phyloP scores from a whole-genome alignment of 2,888 invertebrate genomes.

The Sinelater perroti region DNA sequence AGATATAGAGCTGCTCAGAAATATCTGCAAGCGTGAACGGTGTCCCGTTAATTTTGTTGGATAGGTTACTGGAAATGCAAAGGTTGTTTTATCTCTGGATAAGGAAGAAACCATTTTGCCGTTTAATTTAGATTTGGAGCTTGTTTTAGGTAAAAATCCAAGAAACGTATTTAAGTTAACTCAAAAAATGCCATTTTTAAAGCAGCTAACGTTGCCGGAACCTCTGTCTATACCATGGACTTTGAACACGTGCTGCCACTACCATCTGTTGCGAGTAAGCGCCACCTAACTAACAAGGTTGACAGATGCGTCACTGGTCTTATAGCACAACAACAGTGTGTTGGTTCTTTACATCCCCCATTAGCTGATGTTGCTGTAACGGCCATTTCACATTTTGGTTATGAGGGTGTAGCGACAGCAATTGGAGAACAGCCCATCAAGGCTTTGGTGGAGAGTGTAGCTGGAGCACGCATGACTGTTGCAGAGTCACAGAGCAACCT shows the following conservation, averaged over 20 bases:
- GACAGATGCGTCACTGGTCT: conserved; percentile 94
- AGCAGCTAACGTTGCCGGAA: conserved; percentile 55
- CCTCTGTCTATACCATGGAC: conserved; percentile 74
- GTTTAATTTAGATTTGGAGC: conserved; percentile 87
- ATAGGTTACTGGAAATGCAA: conserved; percentile 86
- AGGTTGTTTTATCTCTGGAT: conserved; percentile 73
- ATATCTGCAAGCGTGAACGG: conserved; percentile 85
- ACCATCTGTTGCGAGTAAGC: conserved; percentile 92
- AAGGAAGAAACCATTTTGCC: conserved; percentile 69
- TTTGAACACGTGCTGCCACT: conserved; percentile 82
- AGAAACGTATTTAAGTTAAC: conserved; percentile 69
- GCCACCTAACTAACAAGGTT: conserved; percentile 95
- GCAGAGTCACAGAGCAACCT: conserved; percentile 94
- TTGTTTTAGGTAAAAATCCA: conserved; percentile 86
- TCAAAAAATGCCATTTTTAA: conserved; percentile 50
- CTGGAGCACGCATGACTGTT: conserved; percentile 93
- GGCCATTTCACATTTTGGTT: conserved; percentile 84
- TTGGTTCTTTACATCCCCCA: conserved; percentile 96
- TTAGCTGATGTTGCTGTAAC: conserved; percentile 93
- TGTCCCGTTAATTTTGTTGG: conserved; percentile 95
- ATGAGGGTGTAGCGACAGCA: conserved; percentile 89
- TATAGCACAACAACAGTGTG: conserved; percentile 98
- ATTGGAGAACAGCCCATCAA: conserved; percentile 98
- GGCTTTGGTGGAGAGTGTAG: conserved; percentile 81
- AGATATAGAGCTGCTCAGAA: conserved; percentile 69